Conservation (phyloP, 2,113 vertebrate genomes). For the Nyctibius bracteatus region DNA sequence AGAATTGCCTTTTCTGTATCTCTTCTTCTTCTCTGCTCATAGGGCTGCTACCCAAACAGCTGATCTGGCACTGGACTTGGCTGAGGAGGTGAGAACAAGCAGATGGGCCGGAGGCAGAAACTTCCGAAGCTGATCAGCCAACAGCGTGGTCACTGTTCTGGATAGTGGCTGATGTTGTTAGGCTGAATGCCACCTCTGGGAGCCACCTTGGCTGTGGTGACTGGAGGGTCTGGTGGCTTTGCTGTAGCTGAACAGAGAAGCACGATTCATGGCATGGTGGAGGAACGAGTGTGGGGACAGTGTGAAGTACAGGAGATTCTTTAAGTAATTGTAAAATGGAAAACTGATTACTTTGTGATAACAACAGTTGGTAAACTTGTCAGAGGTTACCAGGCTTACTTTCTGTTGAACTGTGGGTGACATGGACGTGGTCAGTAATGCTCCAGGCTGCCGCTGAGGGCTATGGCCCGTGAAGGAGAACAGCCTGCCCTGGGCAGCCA, state of each 20-base stretch:
- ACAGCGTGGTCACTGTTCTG: background rate
- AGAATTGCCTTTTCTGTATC: background rate
- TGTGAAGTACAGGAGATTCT: background rate
- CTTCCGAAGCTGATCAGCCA: background rate
- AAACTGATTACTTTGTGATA: background rate
- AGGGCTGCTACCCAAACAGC: constrained; percentile 26
- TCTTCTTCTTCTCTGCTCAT: background rate
- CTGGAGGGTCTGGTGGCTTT: background rate
- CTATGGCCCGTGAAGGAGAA: background rate
- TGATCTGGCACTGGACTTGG: background rate
- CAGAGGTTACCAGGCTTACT: background rate
- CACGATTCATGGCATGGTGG: accelerated
- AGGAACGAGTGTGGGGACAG: background rate
- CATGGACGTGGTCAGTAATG: background rate
- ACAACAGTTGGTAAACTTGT: background rate
- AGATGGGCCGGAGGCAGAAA: constrained; percentile 4
- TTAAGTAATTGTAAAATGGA: background rate
- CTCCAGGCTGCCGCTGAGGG: background rate
- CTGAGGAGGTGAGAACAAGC: constrained; percentile 51
- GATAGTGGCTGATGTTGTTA: background rate
- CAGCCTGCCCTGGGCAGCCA: background rate
- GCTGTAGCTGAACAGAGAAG: background rate
- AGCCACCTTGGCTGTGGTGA: background rate
- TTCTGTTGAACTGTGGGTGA: background rate
- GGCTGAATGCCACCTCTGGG: background rate